Conservation (phyloP, 2,888 invertebrate genomes). For the Ischnura elegans region DNA sequence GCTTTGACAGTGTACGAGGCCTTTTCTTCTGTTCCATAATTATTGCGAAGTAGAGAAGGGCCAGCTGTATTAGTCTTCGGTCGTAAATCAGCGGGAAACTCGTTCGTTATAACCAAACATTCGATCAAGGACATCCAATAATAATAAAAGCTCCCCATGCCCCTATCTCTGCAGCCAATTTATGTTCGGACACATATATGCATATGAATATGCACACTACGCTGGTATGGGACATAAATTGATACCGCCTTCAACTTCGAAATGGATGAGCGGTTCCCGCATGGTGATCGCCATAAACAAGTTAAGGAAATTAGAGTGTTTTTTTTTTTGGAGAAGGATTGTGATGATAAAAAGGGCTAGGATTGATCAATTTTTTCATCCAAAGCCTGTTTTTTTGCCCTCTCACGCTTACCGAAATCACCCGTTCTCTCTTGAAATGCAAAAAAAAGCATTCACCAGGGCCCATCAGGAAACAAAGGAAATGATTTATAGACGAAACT, state of each 20-base stretch:
- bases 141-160: background rate
- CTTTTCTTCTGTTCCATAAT: background rate
- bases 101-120: background rate
- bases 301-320: conserved; percentile 13
- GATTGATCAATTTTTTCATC: background rate
- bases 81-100: background rate
- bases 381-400: background rate
- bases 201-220: background rate
- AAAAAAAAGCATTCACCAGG: background rate
- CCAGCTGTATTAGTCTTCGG: background rate
- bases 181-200: background rate
- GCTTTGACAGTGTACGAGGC: background rate
- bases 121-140: background rate
- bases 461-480: background rate
- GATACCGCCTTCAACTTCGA: background rate
- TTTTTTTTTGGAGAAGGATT: background rate
- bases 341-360: background rate
- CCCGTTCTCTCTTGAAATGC: too few species aligned
- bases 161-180: background rate
- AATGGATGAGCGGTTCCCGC: background rate
- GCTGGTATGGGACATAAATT: background rate
- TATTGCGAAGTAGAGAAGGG: background rate
- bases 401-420: background rate
- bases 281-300: background rate
- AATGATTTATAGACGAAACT: conserved; percentile 24